Base-by-base conservation (phyloP, 2,113 vertebrate species). In the Meleagris gallopavo region DNA sequence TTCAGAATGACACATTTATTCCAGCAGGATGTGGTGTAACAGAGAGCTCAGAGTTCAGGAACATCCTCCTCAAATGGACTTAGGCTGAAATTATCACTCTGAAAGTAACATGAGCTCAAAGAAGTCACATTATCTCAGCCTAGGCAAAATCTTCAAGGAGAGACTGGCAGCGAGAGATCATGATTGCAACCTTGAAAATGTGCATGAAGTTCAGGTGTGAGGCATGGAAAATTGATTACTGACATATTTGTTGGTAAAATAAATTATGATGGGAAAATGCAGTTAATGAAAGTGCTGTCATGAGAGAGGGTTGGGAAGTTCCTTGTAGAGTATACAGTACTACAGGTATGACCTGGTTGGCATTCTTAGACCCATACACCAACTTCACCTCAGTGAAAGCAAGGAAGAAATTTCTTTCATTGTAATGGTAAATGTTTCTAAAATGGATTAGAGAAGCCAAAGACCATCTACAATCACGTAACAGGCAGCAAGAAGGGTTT, bases 81-180 rank as follows among this genome's bases (percentile, higher is more conserved):
- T 82, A 79, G 71, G 46, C 6, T 85, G 91, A 64, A 91, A 75
- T 21, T 11, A 19, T 41, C 36, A 55, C 24, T 69, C 52, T 75
- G 70, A 62, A 77, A 82, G 73, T 75, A 29, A 29, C 78, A 70
- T 22, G n/a, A 41, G 60, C 48, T 90, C n/a, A 90, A 41, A 50
- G 6, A 3, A 80, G 29, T 62, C 46, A 38, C 72, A 75, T 84
- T 88, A 55, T 91, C 38, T 48, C 24, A 71, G 32, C 18, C 66
- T 62, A 30, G 12, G 38, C 54, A 65, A 78, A 69, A 0, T 8
- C 52, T 91, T 89, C 79, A 88, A 86, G 88, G 72, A 81, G 25
- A 83, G 5, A n/a, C 88, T 69, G 76, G 15, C 67, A 83, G 64
- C 40, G 85, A 93, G 75, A 88, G 58, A 61, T 88, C 83, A 76